Evolutionary conservation across 2,888 invertebrate genomes (phyloP).

Genomic region (Melinopterus prodromus): DNA sequence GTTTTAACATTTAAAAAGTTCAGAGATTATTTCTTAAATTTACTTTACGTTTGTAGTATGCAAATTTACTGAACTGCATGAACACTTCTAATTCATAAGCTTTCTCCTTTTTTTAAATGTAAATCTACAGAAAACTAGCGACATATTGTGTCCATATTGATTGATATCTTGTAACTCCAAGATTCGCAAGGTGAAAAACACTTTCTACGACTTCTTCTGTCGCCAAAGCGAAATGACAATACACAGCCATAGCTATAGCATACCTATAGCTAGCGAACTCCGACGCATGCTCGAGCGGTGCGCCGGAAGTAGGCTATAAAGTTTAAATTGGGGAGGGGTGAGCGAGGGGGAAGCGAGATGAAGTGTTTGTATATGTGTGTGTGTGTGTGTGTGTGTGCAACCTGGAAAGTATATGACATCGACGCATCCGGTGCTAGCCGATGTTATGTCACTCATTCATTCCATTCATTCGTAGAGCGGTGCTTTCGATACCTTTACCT

Average conservation of each 20-base stretch:
- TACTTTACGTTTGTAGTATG: too few species aligned
- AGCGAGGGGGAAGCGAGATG: slow-evolving; percentile 16
- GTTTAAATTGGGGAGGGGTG: slow-evolving; percentile 39
- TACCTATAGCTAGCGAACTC: slow-evolving; percentile 6
- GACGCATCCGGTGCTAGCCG: slow-evolving; percentile 39
- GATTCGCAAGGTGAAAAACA: too few species aligned
- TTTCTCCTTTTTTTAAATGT: too few species aligned
- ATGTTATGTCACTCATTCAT: slow-evolving; percentile 18
- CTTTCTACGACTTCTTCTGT: background rate
- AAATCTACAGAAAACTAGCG: too few species aligned
- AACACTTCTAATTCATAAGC: too few species aligned
- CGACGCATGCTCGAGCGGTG: slow-evolving; percentile 28
- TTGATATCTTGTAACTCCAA: too few species aligned
- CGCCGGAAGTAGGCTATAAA: slow-evolving; percentile 44
- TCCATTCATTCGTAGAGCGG: slow-evolving; percentile 8
- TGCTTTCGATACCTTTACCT: slow-evolving; percentile 14
- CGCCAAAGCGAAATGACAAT: background rate
- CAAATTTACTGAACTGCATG: too few species aligned
- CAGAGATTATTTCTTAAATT: too few species aligned
- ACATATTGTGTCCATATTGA: too few species aligned
- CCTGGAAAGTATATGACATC: slow-evolving; percentile 39
- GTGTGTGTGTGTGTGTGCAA: slow-evolving; percentile 33
- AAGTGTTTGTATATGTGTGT: slow-evolving; percentile 14
- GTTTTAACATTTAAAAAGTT: too few species aligned
- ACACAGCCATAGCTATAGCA: background rate